Evolutionary conservation across 2,888 invertebrate genomes (phyloP).

Genomic region (Neoaliturus tenellus): DNA sequence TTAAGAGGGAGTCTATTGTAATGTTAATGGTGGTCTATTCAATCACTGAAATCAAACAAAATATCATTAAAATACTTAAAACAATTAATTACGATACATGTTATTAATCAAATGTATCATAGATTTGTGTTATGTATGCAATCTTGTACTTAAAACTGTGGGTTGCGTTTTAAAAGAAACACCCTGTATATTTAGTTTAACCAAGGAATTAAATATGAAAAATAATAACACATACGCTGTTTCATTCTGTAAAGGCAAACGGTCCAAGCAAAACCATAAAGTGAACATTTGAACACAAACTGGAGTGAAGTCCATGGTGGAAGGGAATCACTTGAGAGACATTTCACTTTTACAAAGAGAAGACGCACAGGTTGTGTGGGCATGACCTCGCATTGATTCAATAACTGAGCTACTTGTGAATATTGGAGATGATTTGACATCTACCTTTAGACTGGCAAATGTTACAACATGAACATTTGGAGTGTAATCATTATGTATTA

Average conservation of each 20-base stretch:
- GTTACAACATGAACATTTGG: neutral
- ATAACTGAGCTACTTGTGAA: conserved; percentile 33
- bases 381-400: conserved; percentile 49
- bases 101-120: no score
- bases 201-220: no score
- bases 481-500: no score
- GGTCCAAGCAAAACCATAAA: conserved; percentile 25
- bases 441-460: neutral
- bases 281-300: conserved; percentile 45
- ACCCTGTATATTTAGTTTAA: no score
- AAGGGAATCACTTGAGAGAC: neutral
- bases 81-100: no score
- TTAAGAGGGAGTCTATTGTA: no score
- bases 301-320: conserved; percentile 30
- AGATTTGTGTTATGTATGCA: no score
- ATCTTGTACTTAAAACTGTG: no score
- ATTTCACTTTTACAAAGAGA: neutral
- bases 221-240: conserved; percentile 5
- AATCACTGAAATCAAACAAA: no score
- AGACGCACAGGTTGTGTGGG: neutral
- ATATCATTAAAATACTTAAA: no score
- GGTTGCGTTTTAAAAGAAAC: no score
- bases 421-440: conserved; percentile 9
- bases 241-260: conserved; percentile 6
- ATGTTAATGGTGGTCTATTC: no score